Base-by-base conservation (phyloP, 2,888 invertebrate genomes). In the Yponomeuta plumbellus region DNA sequence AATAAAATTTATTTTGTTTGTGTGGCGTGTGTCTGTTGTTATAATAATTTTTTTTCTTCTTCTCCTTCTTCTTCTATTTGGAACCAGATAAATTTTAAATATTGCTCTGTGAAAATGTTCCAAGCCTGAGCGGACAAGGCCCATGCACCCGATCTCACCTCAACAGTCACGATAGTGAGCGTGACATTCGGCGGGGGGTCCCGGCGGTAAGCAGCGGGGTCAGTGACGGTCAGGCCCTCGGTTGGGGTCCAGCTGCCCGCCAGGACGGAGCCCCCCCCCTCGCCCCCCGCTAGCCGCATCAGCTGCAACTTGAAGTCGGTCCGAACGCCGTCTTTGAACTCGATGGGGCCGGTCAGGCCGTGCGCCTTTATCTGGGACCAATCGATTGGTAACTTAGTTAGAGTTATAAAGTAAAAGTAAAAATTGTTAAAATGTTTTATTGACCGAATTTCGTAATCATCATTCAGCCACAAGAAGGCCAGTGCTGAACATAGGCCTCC, bases 301-400 rank as follows among this genome's bases (percentile, higher is more conserved):
- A 98, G 91, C 79, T 98, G 97, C 66, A 98, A 92, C 79, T 95
- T 95, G 84, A 98, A 96, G 78, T 96, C 95, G 56, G 94, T 94
- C 52, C 98, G 92, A 70, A 95, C 93, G 1, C 98, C 98, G 75
- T 96, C 95, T 73, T 94, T 94, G 88, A 98, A 98, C 71, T 96
- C 94, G 65, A 98, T 94, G 52, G 94, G 95, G 0, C 98, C 98
- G 0, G 98, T 97, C 62, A 98, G 85, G 0, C 98, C 98, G 74
- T 96, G 95, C 61, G 96, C 93, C 76, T 95, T 94, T 40, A 95
- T 94, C 97, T 97, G 86, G 0, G 70, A 70, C 56, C 80, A 76
- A 63, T 34, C 8, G 5, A 8, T 34, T 8, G 34, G 8, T 8
- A 3, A 34, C 8, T 34, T 34, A 34, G 34, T 34, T 8, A 6